A percentile compares a stretch with the other conserved stretches of the same genome.
Evolutionary conservation across 2,888 invertebrate species (phyloP).

Genomic region (Encarsia formosa): DNA sequence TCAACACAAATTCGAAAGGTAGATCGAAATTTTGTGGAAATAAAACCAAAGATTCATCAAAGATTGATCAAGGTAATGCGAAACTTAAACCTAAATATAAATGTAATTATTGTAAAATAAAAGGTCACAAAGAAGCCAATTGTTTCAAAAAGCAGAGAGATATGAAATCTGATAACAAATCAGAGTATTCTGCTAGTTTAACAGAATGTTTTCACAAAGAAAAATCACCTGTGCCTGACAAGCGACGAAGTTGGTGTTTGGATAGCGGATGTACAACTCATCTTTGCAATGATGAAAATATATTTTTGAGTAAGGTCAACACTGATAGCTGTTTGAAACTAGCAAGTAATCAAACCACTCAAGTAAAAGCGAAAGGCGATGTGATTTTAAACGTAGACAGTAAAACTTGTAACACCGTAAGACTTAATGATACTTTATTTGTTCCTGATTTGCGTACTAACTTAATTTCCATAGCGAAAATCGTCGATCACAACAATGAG

Average conservation of each 20-base stretch:
- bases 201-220: too few relatives aligned
- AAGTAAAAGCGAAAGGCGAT: slow-evolving; percentile 18
- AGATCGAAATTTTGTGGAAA: too few relatives aligned
- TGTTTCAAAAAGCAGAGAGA: not conserved
- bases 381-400: slow-evolving; percentile 1
- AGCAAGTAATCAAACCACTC: slow-evolving; percentile 11
- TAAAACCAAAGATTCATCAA: too few relatives aligned
- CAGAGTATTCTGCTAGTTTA: too few relatives aligned
- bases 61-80: too few relatives aligned
- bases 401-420: not conserved
- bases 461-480: slow-evolving; percentile 28
- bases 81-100: too few relatives aligned
- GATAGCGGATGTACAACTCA: slow-evolving; percentile 1
- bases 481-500: slow-evolving; percentile 21
- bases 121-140: slow-evolving; percentile 4
- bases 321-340: slow-evolving; percentile 11
- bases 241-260: not conserved
- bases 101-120: slow-evolving; percentile 3
- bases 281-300: not conserved
- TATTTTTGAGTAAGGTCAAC: not conserved
- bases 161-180: too few relatives aligned
- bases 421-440: slow-evolving; percentile 21
- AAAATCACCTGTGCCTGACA: too few relatives aligned
- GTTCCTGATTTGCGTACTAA: slow-evolving; percentile 31
- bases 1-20: too few relatives aligned